Base-by-base conservation (phyloP, 2,888 invertebrate species). In the Agrenia bidenticulata region DNA sequence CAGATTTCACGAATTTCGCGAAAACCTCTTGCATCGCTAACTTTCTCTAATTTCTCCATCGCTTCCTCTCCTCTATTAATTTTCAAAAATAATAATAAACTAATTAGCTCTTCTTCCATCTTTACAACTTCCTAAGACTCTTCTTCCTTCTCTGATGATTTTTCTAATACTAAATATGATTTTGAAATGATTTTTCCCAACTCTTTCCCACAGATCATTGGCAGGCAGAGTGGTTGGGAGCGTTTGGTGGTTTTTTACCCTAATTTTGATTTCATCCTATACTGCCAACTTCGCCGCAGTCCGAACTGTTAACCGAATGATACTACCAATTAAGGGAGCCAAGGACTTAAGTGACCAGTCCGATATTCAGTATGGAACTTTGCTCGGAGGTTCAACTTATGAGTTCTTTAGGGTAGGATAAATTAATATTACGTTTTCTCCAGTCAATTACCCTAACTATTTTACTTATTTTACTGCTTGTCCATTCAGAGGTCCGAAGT, bases 241-340 rank as follows among this genome's bases (percentile, higher is more conserved):
- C 41, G 96, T 97, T 1, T 99, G 98, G 98, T 99, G 98, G 96
- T 98, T 98, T 82, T 99, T 99, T 82, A 98, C 97, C 0, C 84
- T 99, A 70, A 98, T 99, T 78, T 86, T 98, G 63, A 94, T 97
- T 72, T 97, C 97, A 63, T 97, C 97, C 23, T 99, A 99, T 81
- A 99, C 99, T 55, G 98, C 99, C 66, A 99, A 99, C 81, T 84
- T 99, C 77, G 95, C 95, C 0, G 98, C 98, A 2, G 98, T 98
- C 80, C 17, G 75, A 61, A 75, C 75, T 4, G 75, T 75, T 17
- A 75, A 75, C 50, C 85, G 96, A 74, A 95, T 97, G 88, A 89
- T 93, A 9, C 89, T 94, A 5, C 95, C 97, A n/a, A 91, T 95
- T 77, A 93, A 92, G 81, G 90, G 90, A 41, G 89, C 93, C 0